Base-by-base conservation (phyloP, 2,113 vertebrate genomes). In the Podocnemis expansa region DNA sequence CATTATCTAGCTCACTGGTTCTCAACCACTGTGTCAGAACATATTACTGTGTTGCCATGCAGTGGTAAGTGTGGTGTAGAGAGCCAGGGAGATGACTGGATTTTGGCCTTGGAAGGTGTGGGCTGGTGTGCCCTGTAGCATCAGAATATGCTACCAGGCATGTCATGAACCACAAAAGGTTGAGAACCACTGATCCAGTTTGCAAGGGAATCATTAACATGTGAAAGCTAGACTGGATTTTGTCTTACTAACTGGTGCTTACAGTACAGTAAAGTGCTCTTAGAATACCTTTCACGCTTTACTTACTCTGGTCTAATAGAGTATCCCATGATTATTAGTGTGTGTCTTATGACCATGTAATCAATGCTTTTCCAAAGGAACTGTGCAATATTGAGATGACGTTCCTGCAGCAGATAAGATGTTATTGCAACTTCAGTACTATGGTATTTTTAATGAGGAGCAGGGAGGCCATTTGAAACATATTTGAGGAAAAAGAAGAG, bases 181-280 rank as follows among this genome's bases (percentile, higher is more conserved):
- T n/a, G n/a, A n/a, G n/a, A n/a, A n/a, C n/a, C n/a, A n/a, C n/a
- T 93, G 91, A 84, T 76, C 55, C 60, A 78, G 87, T 83, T 86
- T 95, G 89, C 54, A 84, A 80, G 38, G 5, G 41, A 70, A 47
- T 92, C n/a, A 75, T 88, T 86, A 89, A 21, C 78, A 82, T 0
- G 1, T 89, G 45, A 13, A 88, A 92, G 75, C 13, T 92, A 80
- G 75, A 82, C 0, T 4, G 63, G 6, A 41, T 88, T 95, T 92
- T 95, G 5, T 47, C 17, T 88, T 91, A 95, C 75, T 14, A 89
- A 84, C 3, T 4, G 34, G 3, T 0, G 1, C 17, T 84, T 75
- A 13, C 67, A 84, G 51, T 60, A 19, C 16, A 38, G 73, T 25
- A 31, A 91, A 94, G 55, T 43, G 31, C 13, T 95, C 86, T 87